phyloP scores from a whole-genome alignment of 2,888 invertebrate genomes.

The Xiphydria camelus region DNA sequence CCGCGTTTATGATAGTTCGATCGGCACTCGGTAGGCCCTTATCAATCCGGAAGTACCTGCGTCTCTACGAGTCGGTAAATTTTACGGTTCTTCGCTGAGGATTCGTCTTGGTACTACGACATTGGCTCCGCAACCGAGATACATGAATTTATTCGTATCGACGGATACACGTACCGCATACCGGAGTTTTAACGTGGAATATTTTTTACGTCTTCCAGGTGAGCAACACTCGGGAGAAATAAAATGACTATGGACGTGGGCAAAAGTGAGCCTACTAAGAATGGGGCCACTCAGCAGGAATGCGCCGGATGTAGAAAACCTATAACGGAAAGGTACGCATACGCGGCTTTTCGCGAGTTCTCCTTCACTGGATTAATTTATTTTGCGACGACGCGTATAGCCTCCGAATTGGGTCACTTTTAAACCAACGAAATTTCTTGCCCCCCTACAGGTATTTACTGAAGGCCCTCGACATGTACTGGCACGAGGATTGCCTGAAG shows the following conservation, averaged over 20 bases:
- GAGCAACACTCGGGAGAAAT: slow-evolving; percentile 4
- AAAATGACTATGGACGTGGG: slow-evolving; percentile 56
- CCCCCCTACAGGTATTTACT: slow-evolving; percentile 66
- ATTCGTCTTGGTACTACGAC: too few species aligned
- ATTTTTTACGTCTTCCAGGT: slow-evolving; percentile 28
- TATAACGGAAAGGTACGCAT: slow-evolving; percentile 74
- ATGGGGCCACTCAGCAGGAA: slow-evolving; percentile 62
- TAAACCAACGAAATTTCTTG: neutral
- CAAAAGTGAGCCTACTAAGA: slow-evolving; percentile 50
- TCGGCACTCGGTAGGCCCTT: too few species aligned
- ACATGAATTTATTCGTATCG: too few species aligned
- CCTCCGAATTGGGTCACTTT: neutral
- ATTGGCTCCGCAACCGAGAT: neutral
- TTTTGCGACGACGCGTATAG: too few species aligned
- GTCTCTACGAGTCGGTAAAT: too few species aligned
- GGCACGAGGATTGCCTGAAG: slow-evolving; percentile 94
- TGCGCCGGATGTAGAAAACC: slow-evolving; percentile 86
- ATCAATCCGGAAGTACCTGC: too few species aligned
- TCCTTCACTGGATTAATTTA: too few species aligned
- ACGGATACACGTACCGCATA: too few species aligned
- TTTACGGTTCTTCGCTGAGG: too few species aligned
- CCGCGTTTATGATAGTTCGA: neutral
- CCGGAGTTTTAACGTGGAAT: too few species aligned
- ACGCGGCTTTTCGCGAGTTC: too few species aligned
- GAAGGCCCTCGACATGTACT: slow-evolving; percentile 85